Percentiles rank a stretch among this genome's conserved stretches.
These are phyloP conservation scores for Pherbina coryleti DNA, from an alignment of 2,888 invertebrate genomes.

Conservation along the genomic window DNA sequence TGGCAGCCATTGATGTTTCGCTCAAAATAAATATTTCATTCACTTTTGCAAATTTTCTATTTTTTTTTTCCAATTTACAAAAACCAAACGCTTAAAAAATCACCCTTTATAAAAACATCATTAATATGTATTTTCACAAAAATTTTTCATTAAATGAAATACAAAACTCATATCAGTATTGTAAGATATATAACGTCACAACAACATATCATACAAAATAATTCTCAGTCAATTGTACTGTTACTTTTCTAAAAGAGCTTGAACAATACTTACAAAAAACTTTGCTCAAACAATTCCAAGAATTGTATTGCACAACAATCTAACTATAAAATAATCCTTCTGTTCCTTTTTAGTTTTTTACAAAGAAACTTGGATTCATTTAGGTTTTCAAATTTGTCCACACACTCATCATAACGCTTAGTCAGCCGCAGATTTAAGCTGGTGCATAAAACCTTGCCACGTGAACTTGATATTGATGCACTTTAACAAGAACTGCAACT, in stretches of 20 bases:
- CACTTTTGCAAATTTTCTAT: too few species aligned
- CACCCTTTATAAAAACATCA: too few species aligned
- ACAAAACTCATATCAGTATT: too few species aligned
- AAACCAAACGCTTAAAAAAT: too few species aligned
- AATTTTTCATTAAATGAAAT: not conserved
- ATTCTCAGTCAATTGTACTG: too few species aligned
- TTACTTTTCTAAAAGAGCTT: not conserved
- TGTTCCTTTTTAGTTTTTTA: not conserved
- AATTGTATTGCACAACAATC: not conserved
- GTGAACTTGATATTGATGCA: slow-evolving; percentile 16
- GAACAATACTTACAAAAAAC: not conserved
- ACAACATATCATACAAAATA: too few species aligned
- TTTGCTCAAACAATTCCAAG: not conserved
- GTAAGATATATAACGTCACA: too few species aligned
- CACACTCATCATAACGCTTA: not conserved
- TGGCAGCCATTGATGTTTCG: too few species aligned
- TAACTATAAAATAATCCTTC: not conserved
- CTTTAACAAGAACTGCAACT: not conserved
- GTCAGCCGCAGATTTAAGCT: not conserved
- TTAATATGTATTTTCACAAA: too few species aligned
- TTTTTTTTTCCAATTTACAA: too few species aligned
- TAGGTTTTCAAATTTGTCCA: not conserved
- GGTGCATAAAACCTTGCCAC: not conserved
- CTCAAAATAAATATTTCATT: too few species aligned
- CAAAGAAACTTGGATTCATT: not conserved